phyloP scores from a whole-genome alignment of 2,797 vertebrate genomes.

The Sebastes nivosus region DNA sequence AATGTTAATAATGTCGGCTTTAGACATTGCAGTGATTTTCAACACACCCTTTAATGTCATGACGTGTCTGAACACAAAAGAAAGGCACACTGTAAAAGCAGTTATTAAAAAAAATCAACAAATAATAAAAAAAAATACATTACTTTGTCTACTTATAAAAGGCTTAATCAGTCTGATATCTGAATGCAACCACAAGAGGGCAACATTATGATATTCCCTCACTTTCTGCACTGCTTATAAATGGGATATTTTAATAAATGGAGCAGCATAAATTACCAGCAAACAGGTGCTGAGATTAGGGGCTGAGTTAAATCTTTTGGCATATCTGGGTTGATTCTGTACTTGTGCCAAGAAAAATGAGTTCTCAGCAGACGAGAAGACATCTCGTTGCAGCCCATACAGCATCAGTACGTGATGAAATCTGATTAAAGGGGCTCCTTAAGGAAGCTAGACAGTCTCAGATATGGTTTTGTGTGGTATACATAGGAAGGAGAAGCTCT shows the following conservation, averaged over 20 bases:
- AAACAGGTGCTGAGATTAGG: slow-evolving; percentile 59
- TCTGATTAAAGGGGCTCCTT: slow-evolving; percentile 29
- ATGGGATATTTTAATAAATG: slow-evolving; percentile 43
- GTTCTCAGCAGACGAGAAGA: slow-evolving; percentile 22
- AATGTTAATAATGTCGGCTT: not conserved
- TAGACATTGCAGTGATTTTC: not conserved
- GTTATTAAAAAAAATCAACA: no score
- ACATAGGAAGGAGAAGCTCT: not conserved
- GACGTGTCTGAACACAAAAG: not conserved
- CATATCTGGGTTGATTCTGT: slow-evolving; percentile 44
- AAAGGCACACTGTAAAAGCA: not conserved
- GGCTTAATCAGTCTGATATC: slow-evolving; percentile 10
- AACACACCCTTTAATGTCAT: not conserved
- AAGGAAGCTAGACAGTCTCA: not conserved
- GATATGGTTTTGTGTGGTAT: not conserved
- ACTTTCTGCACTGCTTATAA: slow-evolving; percentile 5
- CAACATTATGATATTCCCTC: slow-evolving; percentile 36
- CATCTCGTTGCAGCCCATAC: not conserved
- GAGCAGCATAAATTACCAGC: slow-evolving; percentile 40
- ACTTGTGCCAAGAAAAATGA: slow-evolving; percentile 15
- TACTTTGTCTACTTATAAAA: not conserved
- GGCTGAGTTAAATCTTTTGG: slow-evolving; percentile 32
- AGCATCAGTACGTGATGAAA: slow-evolving; percentile 16
- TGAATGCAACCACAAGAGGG: slow-evolving; percentile 53
- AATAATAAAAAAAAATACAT: not conserved